These are phyloP conservation scores for Chrysomela aeneicollis DNA, from an alignment of 2,888 invertebrate species.

Conservation along the genomic window DNA sequence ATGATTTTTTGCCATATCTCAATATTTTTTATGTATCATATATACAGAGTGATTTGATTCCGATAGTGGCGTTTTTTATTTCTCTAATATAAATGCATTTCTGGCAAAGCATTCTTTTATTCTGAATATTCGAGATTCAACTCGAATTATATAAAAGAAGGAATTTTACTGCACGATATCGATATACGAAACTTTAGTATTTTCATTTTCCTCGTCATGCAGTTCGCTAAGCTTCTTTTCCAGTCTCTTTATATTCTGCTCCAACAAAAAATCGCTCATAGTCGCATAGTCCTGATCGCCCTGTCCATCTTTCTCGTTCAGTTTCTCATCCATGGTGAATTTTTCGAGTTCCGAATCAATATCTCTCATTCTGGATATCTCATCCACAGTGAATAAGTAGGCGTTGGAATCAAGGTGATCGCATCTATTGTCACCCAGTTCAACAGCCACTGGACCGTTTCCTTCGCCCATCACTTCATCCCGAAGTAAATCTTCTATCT, in stretches of 20 bases:
- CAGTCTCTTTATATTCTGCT: constrained; percentile 29
- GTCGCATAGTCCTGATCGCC: constrained; percentile 8
- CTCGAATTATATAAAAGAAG: too few relatives aligned
- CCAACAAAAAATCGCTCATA: constrained; percentile 28
- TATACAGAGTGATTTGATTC: too few relatives aligned
- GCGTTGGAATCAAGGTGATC: constrained; percentile 27
- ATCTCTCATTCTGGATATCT: constrained; percentile 26
- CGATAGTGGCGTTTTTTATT: too few relatives aligned
- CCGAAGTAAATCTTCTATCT: constrained; percentile 39
- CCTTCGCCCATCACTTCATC: constrained; percentile 3
- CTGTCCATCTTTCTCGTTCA: constrained; percentile 25
- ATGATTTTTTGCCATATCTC: too few relatives aligned
- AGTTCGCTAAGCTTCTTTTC: constrained; percentile 26
- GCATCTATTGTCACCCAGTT: constrained; percentile 7
- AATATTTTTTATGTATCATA: too few relatives aligned
- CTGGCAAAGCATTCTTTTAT: too few relatives aligned
- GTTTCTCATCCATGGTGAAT: constrained; percentile 32
- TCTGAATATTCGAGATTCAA: too few relatives aligned
- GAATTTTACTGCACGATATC: neutral
- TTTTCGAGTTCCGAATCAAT: constrained; percentile 35
- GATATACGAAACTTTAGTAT: neutral
- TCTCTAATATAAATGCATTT: too few relatives aligned
- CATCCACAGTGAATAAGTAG: constrained; percentile 25
- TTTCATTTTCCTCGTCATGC: neutral
- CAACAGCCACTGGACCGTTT: constrained; percentile 10